Evolutionary conservation across 2,888 invertebrate genomes (phyloP), one percentile per base, ranked within the genome.

Genomic region (Hirtodrosophila alboralis): DNA sequence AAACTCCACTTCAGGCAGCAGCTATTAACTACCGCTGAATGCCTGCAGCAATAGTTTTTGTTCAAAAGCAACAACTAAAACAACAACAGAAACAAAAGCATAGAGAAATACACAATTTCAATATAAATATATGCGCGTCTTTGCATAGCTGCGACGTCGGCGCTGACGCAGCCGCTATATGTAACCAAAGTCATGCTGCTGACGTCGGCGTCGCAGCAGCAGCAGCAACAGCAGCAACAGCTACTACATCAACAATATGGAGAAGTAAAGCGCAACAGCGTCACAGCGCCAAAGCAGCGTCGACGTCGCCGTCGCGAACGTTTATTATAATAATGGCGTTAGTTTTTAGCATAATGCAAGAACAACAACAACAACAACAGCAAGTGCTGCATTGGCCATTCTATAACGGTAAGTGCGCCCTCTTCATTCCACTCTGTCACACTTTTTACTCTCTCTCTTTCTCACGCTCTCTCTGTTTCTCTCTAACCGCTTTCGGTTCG

Each of bases 281-380:
- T 34, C n/a, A n/a, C n/a, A 49, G 37, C 61, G 47, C 31, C 30
- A 56, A 31, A 53, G 33, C 63, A 34, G 44, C 63, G 45, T 37
- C 61, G 51, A 59, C 71, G 51, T 40, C 58, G 48, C 68, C 71
- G 51, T 40, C 58, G 48, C 68, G 62, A 45, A 27, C 73, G 54
- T 66, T 77, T 79, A 75, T 74, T 66, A 66, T 77, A 62, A 77
- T 84, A 84, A 84, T 75, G 73, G 64, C 66, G 78, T 63, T 84
- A 69, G 69, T 79, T 77, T 75, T 80, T 63, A 77, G 60, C 73
- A 84, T 84, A 84, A 73, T 67, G 59, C 71, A 79, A n/a, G n/a
- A n/a, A 48, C 61, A 75, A 44, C 62, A 68, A 33, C 59, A 62
- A 48, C 45, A 53, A 28, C 44, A 58, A 4, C 58, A 65, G 10